phyloP scores from a whole-genome alignment of 1,140 invertebrate species.

The Heliconius himera region DNA sequence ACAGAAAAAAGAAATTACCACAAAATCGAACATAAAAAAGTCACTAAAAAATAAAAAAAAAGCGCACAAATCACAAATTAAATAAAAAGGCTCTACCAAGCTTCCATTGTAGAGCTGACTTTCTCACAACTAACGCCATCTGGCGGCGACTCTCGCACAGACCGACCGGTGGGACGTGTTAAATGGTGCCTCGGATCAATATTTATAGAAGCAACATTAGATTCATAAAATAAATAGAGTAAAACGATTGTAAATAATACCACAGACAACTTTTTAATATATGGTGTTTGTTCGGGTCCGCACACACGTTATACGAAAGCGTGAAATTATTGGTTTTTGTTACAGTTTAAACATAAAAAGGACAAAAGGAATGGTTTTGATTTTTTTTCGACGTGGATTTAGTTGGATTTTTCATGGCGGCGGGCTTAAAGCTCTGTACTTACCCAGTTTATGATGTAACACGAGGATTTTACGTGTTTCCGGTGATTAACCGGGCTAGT shows the following conservation, averaged over 20 bases:
- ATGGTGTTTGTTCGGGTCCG: slow-evolving; percentile 77
- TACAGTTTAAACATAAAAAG: slow-evolving; percentile 78
- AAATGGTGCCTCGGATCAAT: slow-evolving; percentile 73
- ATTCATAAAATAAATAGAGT: slow-evolving; percentile 81
- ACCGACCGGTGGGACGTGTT: slow-evolving; percentile 70
- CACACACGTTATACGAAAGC: slow-evolving; percentile 77
- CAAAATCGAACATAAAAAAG: not conserved
- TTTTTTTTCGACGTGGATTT: slow-evolving; percentile 61
- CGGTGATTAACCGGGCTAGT: slow-evolving; percentile 10
- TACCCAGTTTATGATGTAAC: slow-evolving; percentile 9
- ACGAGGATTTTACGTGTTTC: slow-evolving; percentile 12
- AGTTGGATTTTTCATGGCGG: slow-evolving; percentile 43
- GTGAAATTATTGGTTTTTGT: slow-evolving; percentile 81
- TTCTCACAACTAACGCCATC: slow-evolving; percentile 50
- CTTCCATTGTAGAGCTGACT: not conserved
- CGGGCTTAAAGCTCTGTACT: slow-evolving; percentile 10
- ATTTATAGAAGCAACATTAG: slow-evolving; percentile 80
- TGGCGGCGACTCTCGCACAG: slow-evolving; percentile 39
- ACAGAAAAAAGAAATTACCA: no score
- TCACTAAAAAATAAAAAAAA: not conserved
- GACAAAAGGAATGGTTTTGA: slow-evolving; percentile 65
- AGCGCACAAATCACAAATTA: not conserved
- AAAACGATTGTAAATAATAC: slow-evolving; percentile 80
- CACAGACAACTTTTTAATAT: slow-evolving; percentile 81
- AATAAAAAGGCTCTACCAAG: not conserved